Evolutionary conservation across 1,140 invertebrate species (phyloP).

Genomic region (Coptotermes formosanus): DNA sequence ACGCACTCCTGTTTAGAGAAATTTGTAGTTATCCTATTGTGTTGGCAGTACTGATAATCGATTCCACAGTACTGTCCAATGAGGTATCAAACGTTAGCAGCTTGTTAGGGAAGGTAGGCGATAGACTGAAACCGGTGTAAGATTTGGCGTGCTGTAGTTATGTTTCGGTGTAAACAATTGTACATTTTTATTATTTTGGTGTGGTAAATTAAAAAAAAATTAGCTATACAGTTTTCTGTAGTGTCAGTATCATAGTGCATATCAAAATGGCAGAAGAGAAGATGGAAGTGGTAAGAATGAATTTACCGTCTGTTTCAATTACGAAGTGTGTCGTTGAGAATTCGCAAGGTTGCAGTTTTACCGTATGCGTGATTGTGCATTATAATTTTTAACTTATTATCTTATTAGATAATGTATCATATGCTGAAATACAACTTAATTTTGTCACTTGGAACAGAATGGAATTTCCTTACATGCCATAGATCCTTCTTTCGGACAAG

Average conservation of each 20-base stretch:
- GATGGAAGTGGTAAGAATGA: constrained; percentile 8
- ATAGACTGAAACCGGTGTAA: no score
- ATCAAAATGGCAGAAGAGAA: constrained; percentile 12
- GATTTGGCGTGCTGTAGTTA: no score
- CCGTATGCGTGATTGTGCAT: background rate
- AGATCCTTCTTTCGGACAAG: no score
- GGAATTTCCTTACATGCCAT: no score
- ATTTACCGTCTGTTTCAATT: background rate
- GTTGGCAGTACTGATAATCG: no score
- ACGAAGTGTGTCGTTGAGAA: background rate
- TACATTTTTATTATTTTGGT: background rate
- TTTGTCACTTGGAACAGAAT: background rate
- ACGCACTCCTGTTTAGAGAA: no score
- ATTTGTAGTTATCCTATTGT: no score
- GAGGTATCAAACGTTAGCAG: no score
- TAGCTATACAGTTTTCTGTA: background rate
- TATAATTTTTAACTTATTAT: background rate
- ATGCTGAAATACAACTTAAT: background rate
- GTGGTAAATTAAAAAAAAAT: background rate
- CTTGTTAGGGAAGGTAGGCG: no score
- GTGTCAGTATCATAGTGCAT: background rate
- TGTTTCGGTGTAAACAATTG: no score
- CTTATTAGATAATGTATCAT: background rate
- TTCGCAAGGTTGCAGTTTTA: background rate
- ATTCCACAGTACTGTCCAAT: no score